Evolutionary conservation across 2,113 vertebrate genomes (phyloP), one percentile per base, ranked within the genome.

Genomic region (Orientallactaga bullata): DNA sequence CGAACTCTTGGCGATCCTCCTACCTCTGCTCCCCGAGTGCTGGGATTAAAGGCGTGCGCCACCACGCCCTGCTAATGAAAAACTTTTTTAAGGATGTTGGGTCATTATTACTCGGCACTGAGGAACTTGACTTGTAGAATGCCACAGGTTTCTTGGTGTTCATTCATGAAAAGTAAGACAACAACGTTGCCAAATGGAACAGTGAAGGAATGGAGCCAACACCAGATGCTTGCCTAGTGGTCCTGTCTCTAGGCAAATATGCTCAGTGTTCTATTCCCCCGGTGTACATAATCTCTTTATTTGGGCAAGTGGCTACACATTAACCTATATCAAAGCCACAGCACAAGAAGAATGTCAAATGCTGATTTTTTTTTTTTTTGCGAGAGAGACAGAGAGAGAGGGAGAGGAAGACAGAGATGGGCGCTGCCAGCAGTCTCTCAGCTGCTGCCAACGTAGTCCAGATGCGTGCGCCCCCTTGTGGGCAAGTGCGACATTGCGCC

Each of bases 61-160:
- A n/a, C n/a, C n/a, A n/a, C n/a, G n/a, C n/a, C n/a, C n/a, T n/a
- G n/a, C n/a, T 32, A 68, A 69, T 73, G 21, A 68, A 84, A 95
- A 24, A 63, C 26, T 58, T 82, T 66, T 58, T 47, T 61, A 63
- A 93, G 71, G 79, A 11, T 83, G 60, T 74, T 63, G 86, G 66
- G 9, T 69, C 55, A 73, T 82, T 26, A 51, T 81, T 81, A n/a
- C 72, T 30, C 61, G 76, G 76, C 60, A 73, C 95, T 97, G 89
- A 95, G 96, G 94, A 97, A 88, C 61, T 60, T 83, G 88, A 65
- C 82, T n/a, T 65, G 3, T 77, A 85, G 83, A 73, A 61, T n/a
- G 60, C 39, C 51, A 74, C 68, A 83, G 5, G 17, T 81, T 84
- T 95, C 81, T 91, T 88, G 85, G 71, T 95, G 92, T 97, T 92